These are phyloP conservation scores for Dryas iulia DNA, from an alignment of 1,140 invertebrate species.

Conservation along the genomic window DNA sequence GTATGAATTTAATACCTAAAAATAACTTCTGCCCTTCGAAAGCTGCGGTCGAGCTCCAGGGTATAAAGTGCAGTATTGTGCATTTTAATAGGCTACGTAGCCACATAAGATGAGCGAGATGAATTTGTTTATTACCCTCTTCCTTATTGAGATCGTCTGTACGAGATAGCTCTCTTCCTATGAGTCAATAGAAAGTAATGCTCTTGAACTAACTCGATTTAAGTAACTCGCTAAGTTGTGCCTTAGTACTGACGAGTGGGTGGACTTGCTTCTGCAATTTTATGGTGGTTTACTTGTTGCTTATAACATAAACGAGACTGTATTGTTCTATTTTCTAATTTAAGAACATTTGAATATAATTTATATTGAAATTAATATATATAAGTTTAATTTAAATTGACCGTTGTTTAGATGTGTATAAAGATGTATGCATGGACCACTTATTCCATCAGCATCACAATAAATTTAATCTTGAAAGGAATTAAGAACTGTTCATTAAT, in stretches of 20 bases:
- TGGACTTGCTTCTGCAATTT: constrained; percentile 47
- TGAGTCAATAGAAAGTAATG: constrained; percentile 79
- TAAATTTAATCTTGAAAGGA: background rate
- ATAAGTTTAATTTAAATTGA: no score
- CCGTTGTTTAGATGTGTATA: no score
- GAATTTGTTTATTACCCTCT: constrained; percentile 80
- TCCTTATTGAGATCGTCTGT: constrained; percentile 79
- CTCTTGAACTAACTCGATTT: constrained; percentile 67
- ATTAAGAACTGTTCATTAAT: background rate
- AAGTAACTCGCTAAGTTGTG: constrained; percentile 53
- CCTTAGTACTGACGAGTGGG: constrained; percentile 52
- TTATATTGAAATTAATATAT: background rate
- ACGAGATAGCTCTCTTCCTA: constrained; percentile 78
- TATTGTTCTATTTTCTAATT: background rate
- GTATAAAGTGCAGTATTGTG: constrained; percentile 78
- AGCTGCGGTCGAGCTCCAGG: constrained; percentile 46
- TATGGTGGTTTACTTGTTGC: constrained; percentile 21
- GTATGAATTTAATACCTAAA: constrained; percentile 74
- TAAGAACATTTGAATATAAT: background rate
- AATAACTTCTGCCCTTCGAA: constrained; percentile 68
- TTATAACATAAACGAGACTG: background rate
- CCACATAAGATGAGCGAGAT: constrained; percentile 77
- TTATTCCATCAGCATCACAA: no score
- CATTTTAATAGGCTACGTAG: constrained; percentile 74
- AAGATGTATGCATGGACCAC: no score